phyloP scores from a whole-genome alignment of 2,113 vertebrate species.

The Brachypteracias leptosomus region DNA sequence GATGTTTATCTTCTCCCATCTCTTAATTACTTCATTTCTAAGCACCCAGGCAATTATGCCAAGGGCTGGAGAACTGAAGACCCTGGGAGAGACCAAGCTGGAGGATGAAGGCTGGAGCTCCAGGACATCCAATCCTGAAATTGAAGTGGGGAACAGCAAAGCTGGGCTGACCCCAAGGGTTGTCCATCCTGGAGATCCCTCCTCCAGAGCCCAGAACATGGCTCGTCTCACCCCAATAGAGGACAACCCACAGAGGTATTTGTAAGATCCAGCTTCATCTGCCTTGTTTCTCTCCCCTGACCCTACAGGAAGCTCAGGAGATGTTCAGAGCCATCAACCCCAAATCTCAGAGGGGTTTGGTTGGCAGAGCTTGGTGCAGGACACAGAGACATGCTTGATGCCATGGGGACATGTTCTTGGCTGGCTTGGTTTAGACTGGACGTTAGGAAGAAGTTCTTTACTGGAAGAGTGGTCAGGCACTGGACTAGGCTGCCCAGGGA shows the following conservation, averaged over 20 bases:
- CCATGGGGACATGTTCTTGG: fast-evolving
- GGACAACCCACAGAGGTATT: fast-evolving
- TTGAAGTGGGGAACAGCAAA: background rate
- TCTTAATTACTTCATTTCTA: background rate
- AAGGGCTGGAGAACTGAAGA: background rate
- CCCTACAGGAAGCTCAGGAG: background rate
- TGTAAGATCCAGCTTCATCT: fast-evolving
- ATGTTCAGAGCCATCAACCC: fast-evolving
- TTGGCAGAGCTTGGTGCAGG: background rate
- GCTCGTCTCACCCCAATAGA: background rate
- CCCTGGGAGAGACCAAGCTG: background rate
- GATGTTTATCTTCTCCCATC: fast-evolving
- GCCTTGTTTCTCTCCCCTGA: background rate
- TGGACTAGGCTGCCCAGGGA: too few relatives aligned
- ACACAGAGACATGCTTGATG: fast-evolving
- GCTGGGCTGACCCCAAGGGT: background rate
- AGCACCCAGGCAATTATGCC: background rate
- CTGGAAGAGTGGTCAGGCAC: too few relatives aligned
- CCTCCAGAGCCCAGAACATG: fast-evolving
- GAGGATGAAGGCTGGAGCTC: background rate
- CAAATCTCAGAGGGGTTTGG: fast-evolving
- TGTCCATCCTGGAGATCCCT: background rate
- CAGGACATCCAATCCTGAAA: fast-evolving
- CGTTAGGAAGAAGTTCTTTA: too few relatives aligned
- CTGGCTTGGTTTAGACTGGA: too few relatives aligned